Conservation (phyloP, 2,113 vertebrate genomes). For the Hemiprocne comata region DNA sequence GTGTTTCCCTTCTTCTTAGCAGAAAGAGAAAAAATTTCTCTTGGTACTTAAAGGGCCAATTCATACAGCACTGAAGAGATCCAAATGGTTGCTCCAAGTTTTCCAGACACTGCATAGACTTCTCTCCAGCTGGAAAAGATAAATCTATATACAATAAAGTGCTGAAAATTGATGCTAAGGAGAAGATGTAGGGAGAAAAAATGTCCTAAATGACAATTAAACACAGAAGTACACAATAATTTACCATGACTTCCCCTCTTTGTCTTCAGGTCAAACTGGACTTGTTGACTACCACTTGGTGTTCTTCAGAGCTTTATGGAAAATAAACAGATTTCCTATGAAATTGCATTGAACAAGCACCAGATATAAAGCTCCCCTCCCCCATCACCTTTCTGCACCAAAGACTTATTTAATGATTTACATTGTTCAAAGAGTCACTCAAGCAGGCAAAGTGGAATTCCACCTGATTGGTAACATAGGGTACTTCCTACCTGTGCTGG, state of each 20-base stretch:
- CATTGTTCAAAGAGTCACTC: conserved; percentile 72
- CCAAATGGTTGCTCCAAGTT: neutral
- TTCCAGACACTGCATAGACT: neutral
- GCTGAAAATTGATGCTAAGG: neutral
- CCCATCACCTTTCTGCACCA: conserved; percentile 49
- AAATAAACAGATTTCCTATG: conserved; percentile 10
- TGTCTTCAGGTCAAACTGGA: neutral
- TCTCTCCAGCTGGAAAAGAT: neutral
- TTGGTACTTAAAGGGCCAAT: neutral
- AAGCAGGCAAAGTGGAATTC: conserved; percentile 75
- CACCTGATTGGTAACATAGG: conserved; percentile 73
- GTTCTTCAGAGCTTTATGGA: conserved; percentile 8
- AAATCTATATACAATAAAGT: neutral
- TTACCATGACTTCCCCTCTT: neutral
- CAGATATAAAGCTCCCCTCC: conserved; percentile 43
- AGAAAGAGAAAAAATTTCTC: neutral
- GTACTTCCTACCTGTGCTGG: conserved; percentile 60
- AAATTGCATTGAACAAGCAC: conserved; percentile 20
- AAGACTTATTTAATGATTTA: conserved; percentile 73
- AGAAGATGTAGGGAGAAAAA: neutral
- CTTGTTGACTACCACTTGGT: neutral
- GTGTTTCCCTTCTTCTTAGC: neutral
- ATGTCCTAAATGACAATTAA: neutral
- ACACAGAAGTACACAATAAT: neutral
- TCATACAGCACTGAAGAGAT: neutral